Percentiles rank a stretch among this genome's conserved stretches.
Evolutionary conservation across 2,888 invertebrate genomes (phyloP).

Genomic region (Colletes collaris): DNA sequence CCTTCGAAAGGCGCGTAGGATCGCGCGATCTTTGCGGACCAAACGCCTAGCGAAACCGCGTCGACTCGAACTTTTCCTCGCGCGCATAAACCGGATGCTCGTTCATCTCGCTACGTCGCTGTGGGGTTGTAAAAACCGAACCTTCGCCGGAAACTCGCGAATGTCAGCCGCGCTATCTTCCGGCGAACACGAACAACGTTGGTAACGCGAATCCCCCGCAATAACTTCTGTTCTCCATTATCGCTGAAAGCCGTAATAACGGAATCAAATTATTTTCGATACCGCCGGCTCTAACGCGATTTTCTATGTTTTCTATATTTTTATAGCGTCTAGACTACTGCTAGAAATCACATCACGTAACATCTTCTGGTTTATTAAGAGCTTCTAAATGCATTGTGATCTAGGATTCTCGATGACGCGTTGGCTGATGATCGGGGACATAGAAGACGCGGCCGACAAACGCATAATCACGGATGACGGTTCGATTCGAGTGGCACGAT

Average conservation of each 20-base stretch:
- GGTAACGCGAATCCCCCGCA: background rate
- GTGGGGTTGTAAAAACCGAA: constrained; percentile 48
- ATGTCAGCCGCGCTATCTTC: constrained; percentile 35
- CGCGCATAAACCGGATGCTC: background rate
- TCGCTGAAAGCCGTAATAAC: background rate
- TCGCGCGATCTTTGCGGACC: no score
- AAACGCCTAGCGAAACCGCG: no score
- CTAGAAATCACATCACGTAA: no score
- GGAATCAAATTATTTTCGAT: constrained; percentile 1
- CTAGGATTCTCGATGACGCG: background rate
- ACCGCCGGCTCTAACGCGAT: background rate
- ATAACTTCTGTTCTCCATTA: constrained; percentile 1
- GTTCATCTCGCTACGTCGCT: constrained; percentile 1
- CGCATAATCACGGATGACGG: constrained; percentile 8
- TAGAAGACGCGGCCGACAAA: background rate
- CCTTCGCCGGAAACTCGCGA: constrained; percentile 51
- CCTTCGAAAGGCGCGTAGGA: no score
- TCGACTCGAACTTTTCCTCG: background rate
- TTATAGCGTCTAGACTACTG: no score
- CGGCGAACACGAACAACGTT: background rate
- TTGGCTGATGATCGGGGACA: background rate
- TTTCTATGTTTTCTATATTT: no score
- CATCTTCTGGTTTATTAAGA: no score
- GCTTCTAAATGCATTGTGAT: no score
- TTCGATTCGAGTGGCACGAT: constrained; percentile 50